Conservation (phyloP, 2,888 invertebrate genomes). For the Suillia variegata region DNA sequence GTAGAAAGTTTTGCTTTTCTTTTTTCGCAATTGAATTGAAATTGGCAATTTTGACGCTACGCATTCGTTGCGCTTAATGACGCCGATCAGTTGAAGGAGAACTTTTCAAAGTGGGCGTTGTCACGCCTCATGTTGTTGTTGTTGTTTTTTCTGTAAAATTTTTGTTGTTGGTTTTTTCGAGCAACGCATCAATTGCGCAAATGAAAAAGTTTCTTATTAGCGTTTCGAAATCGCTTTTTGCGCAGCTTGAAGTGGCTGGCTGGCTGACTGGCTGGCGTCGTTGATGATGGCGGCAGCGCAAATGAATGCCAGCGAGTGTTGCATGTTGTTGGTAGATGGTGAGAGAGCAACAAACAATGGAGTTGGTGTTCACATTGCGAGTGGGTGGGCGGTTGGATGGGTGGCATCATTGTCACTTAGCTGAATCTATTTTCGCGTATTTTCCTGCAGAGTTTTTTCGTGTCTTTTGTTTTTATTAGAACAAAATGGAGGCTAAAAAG, state of each 20-base stretch:
- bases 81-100: not conserved
- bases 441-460: not conserved
- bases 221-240: conserved; percentile 9
- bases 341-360: no score
- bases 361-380: no score
- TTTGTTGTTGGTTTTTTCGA: not conserved
- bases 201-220: conserved; percentile 32
- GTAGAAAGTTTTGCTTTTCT: conserved; percentile 14
- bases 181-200: conserved; percentile 23
- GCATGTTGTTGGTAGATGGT: no score
- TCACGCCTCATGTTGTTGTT: conserved; percentile 2
- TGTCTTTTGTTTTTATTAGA: not conserved
- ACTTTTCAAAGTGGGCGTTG: not conserved
- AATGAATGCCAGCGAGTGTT: not conserved
- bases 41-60: conserved; percentile 24
- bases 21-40: conserved; percentile 25
- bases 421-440: not conserved
- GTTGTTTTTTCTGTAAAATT: no score
- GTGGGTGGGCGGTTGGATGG: no score
- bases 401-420: not conserved
- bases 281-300: not conserved
- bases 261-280: no score
- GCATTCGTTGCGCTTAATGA: no score
- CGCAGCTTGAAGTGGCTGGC: not conserved
- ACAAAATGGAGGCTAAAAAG: no score